phyloP scores from a whole-genome alignment of 35 echinoderm and acorn worm species.

The Lytechinus pictus region DNA sequence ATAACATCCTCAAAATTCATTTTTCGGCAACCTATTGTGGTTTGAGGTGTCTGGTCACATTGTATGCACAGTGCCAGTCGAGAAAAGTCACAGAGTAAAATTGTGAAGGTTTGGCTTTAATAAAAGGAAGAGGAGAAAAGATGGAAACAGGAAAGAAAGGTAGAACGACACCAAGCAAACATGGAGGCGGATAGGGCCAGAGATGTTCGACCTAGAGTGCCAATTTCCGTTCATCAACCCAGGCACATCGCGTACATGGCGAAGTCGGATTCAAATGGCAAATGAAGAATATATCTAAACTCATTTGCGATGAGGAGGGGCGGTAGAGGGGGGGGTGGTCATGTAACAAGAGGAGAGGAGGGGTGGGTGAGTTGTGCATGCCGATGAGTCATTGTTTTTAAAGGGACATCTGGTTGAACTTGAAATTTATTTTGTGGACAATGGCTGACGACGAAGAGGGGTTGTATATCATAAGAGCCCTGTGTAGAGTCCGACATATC shows the following conservation, averaged over 20 bases:
- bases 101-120: not conserved
- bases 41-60: no score
- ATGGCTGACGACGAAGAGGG: no score
- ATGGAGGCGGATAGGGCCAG: not conserved
- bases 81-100: not conserved
- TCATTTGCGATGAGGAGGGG: not conserved
- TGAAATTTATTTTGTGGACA: no score
- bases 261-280: not conserved
- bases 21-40: no score
- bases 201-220: not conserved
- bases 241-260: not conserved
- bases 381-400: not conserved
- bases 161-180: not conserved
- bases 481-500: no score
- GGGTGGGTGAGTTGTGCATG: not conserved
- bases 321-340: not conserved
- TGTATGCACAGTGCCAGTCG: no score
- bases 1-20: no score
- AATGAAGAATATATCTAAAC: not conserved
- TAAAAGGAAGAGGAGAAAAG: not conserved
- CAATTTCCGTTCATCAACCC: constrained; percentile 17
- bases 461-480: no score
- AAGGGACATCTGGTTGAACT: not conserved
- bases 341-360: not conserved
- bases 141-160: not conserved